Evolutionary conservation across 2,797 vertebrate species (phyloP), one percentile per base, ranked within the genome.

Genomic region (Coregonus sp.): DNA sequence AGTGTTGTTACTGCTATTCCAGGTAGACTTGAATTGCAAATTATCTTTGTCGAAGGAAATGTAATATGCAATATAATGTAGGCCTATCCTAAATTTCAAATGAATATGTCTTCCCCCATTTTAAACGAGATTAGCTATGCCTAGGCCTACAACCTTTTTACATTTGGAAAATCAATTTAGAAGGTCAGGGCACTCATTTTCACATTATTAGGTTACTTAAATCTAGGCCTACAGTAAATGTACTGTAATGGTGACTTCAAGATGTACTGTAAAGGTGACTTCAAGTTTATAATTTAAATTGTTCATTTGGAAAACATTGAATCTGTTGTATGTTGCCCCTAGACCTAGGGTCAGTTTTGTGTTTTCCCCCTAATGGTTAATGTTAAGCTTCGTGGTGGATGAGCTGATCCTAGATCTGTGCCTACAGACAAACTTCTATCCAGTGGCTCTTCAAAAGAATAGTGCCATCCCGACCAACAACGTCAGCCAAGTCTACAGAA

Each of bases 401-500:
- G 18, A 5, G 54, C 16, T 59, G 59, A 61, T 61, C 40, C 9
- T 12, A 47, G 9, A 47, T 47, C 40, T 47, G 40, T 47, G 2
- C 40, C 40, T 47, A 47, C 40, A 47, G 40, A 47, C 9, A 12
- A 47, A 2, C 11, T 47, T 47, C 40, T 9, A 47, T 2, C 40
- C 9, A 47, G 9, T 47, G 40, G 40, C 40, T 47, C 40, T 47
- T 47, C 40, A 47, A 47, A 47, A 47, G 2, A 11, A 18, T 4
- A 2, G 47, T 29, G 61, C n/a, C 6, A 51, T 31, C 73, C 54
- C 16, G 87, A 87, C 90, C 90, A 91, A 31, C 33, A 50, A 80
- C 93, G 93, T 94, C 93, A 93, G 90, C 90, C 91, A 93, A 90
- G 89, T 91, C 89, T 89, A 91, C 75, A 63, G 84, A 92, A 93